Evolutionary conservation across 1,140 invertebrate species (phyloP), one percentile per base, ranked within the genome.

Genomic region (Acyrthosiphon pisum): DNA sequence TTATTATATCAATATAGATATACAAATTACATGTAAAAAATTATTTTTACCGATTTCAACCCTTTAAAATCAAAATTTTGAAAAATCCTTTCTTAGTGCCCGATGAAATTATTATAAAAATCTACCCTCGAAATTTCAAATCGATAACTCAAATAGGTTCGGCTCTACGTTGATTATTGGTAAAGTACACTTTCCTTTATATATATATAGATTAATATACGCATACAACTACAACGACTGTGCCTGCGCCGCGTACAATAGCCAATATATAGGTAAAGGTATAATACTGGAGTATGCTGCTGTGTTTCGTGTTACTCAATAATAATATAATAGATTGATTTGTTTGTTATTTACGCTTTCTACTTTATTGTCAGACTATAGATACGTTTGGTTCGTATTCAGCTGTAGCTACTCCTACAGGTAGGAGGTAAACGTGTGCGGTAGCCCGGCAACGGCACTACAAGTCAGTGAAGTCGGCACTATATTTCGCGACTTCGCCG

Each of bases 311-410:
- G 30, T 76, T 76, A n/a, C n/a, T 6, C 4, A 50, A 50, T 60
- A 76, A 76, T 4, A 76, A 76, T 35, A 35, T 9, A 76, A 76
- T 76, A 76, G 60, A n/a, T 35, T 76, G 11, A n/a, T 76, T 76
- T 68, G 56, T 56, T 56, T 56, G 11, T 68, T 76, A 76, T 76
- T 76, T 76, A 76, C 60, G 60, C 60, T 76, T 76, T 76, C 60
- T 76, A 76, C 14, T 76, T n/a, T n/a, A 76, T 76, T 76, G 30
- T 76, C n/a, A 76, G 14, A 14, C n/a, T n/a, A n/a, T 22, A 53
- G 14, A 18, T 18, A 35, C 14, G 30, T 76, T 20, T 76, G n/a
- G 14, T n/a, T 76, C 14, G 60, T 76, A 76, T 76, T 76, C n/a
- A 76, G 30, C 14, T n/a, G 6, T 23, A 53, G 20, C 20, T 53